These are phyloP conservation scores for Leucophora obtusa DNA, from an alignment of 2,888 invertebrate genomes.

Conservation along the genomic window DNA sequence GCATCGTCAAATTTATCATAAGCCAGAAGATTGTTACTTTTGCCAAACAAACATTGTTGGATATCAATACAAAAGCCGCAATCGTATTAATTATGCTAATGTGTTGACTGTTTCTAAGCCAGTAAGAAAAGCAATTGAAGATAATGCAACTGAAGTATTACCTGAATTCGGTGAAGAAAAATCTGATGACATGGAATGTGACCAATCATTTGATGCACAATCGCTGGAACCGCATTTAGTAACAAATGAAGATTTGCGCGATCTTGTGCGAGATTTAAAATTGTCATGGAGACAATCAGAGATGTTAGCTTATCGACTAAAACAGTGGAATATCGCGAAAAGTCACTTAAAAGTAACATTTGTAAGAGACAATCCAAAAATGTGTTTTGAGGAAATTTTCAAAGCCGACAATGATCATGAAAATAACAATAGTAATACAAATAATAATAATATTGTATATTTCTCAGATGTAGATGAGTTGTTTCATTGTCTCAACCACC, in stretches of 20 bases:
- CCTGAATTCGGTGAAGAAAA: too few species aligned
- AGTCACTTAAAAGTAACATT: neutral
- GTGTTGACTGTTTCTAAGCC: neutral
- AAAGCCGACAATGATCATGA: neutral
- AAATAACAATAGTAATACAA: too few species aligned
- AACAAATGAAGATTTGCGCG: slow-evolving; percentile 8
- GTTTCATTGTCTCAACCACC: neutral
- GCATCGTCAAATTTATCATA: slow-evolving; percentile 15
- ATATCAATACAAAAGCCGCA: neutral
- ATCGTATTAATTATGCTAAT: slow-evolving; percentile 20
- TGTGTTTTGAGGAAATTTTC: neutral
- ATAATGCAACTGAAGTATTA: too few species aligned
- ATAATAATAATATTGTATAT: neutral
- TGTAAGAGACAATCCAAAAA: neutral
- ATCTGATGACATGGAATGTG: neutral
- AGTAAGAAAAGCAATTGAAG: too few species aligned
- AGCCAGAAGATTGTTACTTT: slow-evolving; percentile 14
- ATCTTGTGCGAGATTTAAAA: neutral
- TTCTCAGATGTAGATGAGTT: neutral
- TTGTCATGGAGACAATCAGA: neutral
- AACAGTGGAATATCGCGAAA: too few species aligned
- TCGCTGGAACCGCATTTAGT: slow-evolving; percentile 1
- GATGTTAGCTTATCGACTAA: neutral
- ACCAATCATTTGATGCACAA: neutral
- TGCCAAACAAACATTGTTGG: slow-evolving; percentile 6